Evolutionary conservation across 2,888 invertebrate species (phyloP).

Genomic region (Nesidiocoris tenuis): DNA sequence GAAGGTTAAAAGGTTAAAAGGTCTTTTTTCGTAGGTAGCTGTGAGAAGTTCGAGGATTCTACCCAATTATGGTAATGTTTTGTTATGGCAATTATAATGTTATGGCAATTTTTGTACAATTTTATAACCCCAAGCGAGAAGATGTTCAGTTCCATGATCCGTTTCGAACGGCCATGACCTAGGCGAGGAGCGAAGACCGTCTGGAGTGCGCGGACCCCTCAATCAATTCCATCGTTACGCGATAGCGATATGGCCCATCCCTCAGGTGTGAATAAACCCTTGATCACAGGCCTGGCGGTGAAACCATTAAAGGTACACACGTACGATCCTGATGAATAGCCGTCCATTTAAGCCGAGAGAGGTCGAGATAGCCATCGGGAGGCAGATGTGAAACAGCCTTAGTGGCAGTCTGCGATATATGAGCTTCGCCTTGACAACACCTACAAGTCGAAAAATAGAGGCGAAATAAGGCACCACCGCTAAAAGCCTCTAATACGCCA

Average conservation of each 20-base stretch:
- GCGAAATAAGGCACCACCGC: not conserved
- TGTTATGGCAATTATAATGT: no score
- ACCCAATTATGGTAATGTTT: no score
- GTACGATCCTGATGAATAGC: conserved; percentile 39
- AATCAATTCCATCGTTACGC: conserved; percentile 34
- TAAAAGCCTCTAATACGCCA: conserved; percentile 17
- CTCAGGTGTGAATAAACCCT: conserved; percentile 32
- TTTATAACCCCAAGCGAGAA: no score
- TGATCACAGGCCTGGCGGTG: conserved; percentile 26
- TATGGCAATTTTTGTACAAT: no score
- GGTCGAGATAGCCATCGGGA: conserved; percentile 25
- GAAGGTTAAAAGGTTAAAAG: no score
- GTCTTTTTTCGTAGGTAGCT: no score
- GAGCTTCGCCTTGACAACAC: conserved; percentile 9
- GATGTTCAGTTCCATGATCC: no score
- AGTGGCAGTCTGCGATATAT: conserved; percentile 21
- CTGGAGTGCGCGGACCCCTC: conserved; percentile 6
- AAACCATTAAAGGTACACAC: conserved; percentile 27
- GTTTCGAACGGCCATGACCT: conserved; percentile 25
- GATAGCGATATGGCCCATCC: conserved; percentile 6
- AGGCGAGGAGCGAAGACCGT: not conserved
- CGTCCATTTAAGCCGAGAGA: conserved; percentile 15
- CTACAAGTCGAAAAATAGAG: not conserved
- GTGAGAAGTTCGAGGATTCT: no score
- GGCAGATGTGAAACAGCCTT: conserved; percentile 21